Base-by-base conservation (phyloP, 2,113 vertebrate genomes). In the Malurus melanocephalus region DNA sequence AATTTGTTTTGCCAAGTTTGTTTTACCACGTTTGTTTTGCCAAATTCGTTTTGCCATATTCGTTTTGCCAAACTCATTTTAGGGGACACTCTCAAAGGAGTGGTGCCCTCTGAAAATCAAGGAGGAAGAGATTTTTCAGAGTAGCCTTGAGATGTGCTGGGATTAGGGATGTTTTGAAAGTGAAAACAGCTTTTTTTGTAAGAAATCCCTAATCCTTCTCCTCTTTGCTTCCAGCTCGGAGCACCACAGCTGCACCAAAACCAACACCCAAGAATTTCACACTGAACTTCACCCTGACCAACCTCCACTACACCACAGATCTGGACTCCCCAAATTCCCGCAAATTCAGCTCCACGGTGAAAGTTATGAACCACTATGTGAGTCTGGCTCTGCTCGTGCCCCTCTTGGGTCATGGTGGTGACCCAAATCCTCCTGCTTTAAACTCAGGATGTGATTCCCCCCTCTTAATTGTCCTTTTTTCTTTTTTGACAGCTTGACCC, bases 271-370 rank as follows among this genome's bases (percentile, higher is more conserved):
- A 27, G 46, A 46, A 80, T 28, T 95, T 96, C 89, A 96, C 92
- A 2, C 74, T 95, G 1, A 95, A 95, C 33, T 96, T 95, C 89
- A 96, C 92, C 40, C n/a, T 95, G 65, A 94, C 82, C 80, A 95
- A 93, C 65, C 57, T 96, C 15, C 75, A 0, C 2, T 91, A 95
- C 68, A 72, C 62, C 1, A 27, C 82, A 1, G 94, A 95, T 3
- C 68, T 96, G 93, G 74, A 27, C 4, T 6, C 2, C 24, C 72
- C 72, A 3, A 79, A 19, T 7, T 94, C 95, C 55, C 87, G 16
- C 32, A 84, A 28, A 21, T 95, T 89, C 88, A 65, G 57, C 24
- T 89, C 90, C 62, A 90, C 94, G 7, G 64, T 38, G 27, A 80
- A 71, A 56, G 43, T 93, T 14, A 52, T 96, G 49, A 91, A 67